Conservation (phyloP, 2,888 invertebrate genomes). For the Steinernema carpocapsae region DNA sequence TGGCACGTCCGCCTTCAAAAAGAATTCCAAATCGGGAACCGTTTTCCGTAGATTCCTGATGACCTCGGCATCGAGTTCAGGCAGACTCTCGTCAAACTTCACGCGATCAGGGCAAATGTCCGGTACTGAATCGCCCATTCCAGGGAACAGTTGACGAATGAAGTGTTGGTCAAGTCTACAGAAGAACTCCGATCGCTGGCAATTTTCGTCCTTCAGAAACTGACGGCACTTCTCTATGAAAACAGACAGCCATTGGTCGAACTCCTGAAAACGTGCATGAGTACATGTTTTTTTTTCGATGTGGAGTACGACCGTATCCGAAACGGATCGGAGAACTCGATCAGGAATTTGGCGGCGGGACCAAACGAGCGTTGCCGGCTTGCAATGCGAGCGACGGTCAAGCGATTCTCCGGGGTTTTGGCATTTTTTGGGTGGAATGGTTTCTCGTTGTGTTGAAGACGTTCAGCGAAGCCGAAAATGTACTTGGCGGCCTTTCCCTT, state of each 20-base stretch:
- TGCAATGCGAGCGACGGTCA: too few species aligned
- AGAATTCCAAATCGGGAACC: conserved; percentile 22
- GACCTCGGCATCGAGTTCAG: conserved; percentile 55
- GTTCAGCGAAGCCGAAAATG: too few species aligned
- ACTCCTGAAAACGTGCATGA: conserved; percentile 41
- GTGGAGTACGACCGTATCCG: too few species aligned
- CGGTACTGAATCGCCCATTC: conserved; percentile 84
- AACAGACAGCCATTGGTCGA: conserved; percentile 54
- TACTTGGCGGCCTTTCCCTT: too few species aligned
- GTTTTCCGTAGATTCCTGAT: conserved; percentile 43
- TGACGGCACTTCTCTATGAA: conserved; percentile 51
- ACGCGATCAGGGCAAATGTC: conserved; percentile 75
- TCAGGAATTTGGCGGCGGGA: too few species aligned
- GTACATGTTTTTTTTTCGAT: too few species aligned
- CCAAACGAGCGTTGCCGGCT: too few species aligned
- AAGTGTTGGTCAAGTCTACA: conserved; percentile 80
- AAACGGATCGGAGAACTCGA: too few species aligned
- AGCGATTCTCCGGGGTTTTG: too few species aligned
- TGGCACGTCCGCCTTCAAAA: conserved; percentile 12
- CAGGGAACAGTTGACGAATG: conserved; percentile 84
- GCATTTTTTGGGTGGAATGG: too few species aligned
- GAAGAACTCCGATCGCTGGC: conserved; percentile 80
- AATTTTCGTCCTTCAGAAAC: conserved; percentile 84
- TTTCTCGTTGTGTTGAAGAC: too few species aligned
- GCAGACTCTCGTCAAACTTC: conserved; percentile 57